These are phyloP conservation scores for Leptonema lineaticorne DNA, from an alignment of 1,140 invertebrate genomes.

Conservation along the genomic window DNA sequence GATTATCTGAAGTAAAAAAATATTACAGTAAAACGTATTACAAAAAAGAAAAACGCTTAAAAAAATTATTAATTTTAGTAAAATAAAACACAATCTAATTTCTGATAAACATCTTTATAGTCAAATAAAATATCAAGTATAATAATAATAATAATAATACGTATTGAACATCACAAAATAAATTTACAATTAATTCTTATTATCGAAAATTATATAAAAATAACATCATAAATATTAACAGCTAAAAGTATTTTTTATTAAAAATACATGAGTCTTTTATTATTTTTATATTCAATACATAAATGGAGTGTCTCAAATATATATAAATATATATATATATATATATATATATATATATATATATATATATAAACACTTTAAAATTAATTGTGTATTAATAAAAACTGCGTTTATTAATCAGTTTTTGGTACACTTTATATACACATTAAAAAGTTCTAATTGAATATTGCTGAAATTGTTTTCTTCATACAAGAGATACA, in stretches of 20 bases:
- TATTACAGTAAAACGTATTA: too few relatives aligned
- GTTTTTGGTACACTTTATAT: too few relatives aligned
- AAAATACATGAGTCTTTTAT: slow-evolving; percentile 3
- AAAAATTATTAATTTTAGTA: too few relatives aligned
- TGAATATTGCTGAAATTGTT: too few relatives aligned
- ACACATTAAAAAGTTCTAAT: too few relatives aligned
- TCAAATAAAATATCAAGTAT: slow-evolving; percentile 11
- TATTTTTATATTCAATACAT: background rate
- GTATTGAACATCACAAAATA: slow-evolving; percentile 13
- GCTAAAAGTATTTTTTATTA: slow-evolving; percentile 9
- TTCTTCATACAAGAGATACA: too few relatives aligned
- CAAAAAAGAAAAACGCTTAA: too few relatives aligned
- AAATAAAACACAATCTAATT: background rate
- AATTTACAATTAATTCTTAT: too few relatives aligned
- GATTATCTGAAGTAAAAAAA: too few relatives aligned
- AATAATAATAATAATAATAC: too few relatives aligned
- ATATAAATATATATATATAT: background rate
- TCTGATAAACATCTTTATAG: slow-evolving; percentile 8
- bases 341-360: background rate
- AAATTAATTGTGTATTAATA: too few relatives aligned
- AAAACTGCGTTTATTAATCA: too few relatives aligned
- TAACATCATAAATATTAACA: background rate
- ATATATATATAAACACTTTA: background rate
- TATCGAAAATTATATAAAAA: background rate
- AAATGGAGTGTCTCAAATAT: background rate